Base-by-base conservation (phyloP, 2,797 vertebrate genomes). In the Epinephelus awoara region DNA sequence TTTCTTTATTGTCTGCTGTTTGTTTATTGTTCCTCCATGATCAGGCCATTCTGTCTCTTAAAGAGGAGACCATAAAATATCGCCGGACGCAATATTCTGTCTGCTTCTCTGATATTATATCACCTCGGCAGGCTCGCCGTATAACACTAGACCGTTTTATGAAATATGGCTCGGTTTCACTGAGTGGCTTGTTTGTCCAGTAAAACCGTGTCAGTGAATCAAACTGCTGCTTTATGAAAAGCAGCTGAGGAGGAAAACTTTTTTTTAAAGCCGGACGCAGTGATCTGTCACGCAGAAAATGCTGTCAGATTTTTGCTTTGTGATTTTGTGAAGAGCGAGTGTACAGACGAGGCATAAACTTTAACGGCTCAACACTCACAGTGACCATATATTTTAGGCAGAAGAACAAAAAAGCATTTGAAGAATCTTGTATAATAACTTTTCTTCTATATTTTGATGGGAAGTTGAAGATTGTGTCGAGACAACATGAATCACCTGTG, bases 21-120 rank as follows among this genome's bases (percentile, higher is more conserved):
- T 91, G 84, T 92, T 93, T 91, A 93, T 91, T 79, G 88, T 88
- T 73, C 77, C 61, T 75, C 57, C 75, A 83, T 87, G 79, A 91
- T 91, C 80, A 42, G 78, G 75, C 79, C 78, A 65, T 77, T 88
- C 81, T 61, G 67, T 75, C 85, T 75, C 80, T 66, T 91, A 89
- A 93, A 92, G 72, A 70, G 57, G 34, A 67, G 72, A 44, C 83
- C 23, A 18, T 89, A 82, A 88, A 92, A 78, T 62, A 76, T 81
- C 11, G 1, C 21, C 15, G 2, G 76, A 77, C 25, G 12, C 77
- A 76, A 67, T 87, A 72, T 78, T 87, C 47, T 19, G 54, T 75
- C 84, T 79, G 52, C 80, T 76, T 42, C 63, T 56, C 76, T 59
- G 77, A 15, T 90, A 47, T 90, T 84, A 79, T 84, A 86, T 89